Conservation (phyloP, 2,797 vertebrate genomes). For the Acanthurus tractus region DNA sequence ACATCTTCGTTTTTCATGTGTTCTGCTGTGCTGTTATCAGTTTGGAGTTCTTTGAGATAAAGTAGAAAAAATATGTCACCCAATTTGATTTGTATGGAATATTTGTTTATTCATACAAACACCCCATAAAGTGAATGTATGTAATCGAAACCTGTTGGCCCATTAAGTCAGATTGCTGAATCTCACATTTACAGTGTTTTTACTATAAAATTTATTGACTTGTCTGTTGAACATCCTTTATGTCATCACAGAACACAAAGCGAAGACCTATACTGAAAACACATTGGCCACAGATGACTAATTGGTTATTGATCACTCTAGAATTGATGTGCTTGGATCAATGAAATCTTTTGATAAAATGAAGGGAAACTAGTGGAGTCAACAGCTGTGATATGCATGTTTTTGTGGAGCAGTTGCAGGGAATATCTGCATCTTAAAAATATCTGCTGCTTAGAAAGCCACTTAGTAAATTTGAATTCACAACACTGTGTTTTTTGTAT, state of each 20-base stretch:
- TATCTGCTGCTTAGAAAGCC: too few relatives aligned
- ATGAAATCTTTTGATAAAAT: conserved; percentile 39
- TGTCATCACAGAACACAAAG: conserved; percentile 3
- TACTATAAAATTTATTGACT: conserved; percentile 7
- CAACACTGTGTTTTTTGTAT: neutral
- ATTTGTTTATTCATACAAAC: neutral
- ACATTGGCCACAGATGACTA: conserved; percentile 13
- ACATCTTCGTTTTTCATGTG: neutral
- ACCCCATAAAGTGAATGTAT: neutral
- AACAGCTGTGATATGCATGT: conserved; percentile 2
- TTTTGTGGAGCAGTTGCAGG: neutral
- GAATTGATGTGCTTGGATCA: conserved; percentile 50
- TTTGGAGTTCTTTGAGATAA: neutral
- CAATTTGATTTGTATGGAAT: neutral
- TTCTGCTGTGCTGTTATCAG: neutral
- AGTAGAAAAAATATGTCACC: neutral
- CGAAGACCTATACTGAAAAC: conserved; percentile 11
- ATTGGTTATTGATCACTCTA: conserved; percentile 54
- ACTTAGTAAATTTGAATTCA: neutral
- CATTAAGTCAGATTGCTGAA: neutral
- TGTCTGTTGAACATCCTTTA: conserved; percentile 28
- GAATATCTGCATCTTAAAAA: neutral
- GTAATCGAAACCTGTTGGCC: neutral
- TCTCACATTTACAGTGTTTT: conserved; percentile 3
- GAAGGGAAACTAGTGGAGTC: neutral